Evolutionary conservation across 2,113 vertebrate genomes (phyloP), one percentile per base, ranked within the genome.

Genomic region (Castor canadensis): DNA sequence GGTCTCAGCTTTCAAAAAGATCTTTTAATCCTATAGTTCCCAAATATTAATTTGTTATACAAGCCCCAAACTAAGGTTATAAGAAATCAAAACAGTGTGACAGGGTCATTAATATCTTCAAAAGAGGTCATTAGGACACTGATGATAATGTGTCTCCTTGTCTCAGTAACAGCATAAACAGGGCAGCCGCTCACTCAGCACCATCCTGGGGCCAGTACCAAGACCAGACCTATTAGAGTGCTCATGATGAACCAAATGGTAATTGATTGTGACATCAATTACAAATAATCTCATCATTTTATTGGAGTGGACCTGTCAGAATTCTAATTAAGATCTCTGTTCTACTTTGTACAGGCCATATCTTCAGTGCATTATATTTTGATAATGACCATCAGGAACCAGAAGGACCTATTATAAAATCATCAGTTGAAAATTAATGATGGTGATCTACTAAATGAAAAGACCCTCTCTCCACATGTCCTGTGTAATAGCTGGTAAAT

Each of bases 251-350:
- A 98, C 98, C 98, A 98, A 98, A 98, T 98, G 98, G 98, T 99
- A 99, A 99, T 99, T 98, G 98, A 99, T 98, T 99, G 98, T 99
- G 99, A 99, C 99, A 99, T 98, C 99, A 99, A 99, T 99, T 99
- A 99, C 97, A 98, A 98, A 99, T 99, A 99, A 99, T 99, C 99
- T 99, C 99, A 99, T 99, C 99, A 99, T 99, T 99, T 99, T 99
- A 99, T 98, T 98, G 97, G 98, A 99, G 98, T 99, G 97, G 98
- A 98, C 98, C 99, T 99, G 99, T 99, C 99, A 99, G 98, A 99
- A 98, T 99, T 99, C 98, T 99, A 99, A 99, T 99, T 99, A 99
- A 99, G 98, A 98, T 98, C 98, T 98, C 98, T 98, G 98, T 99
- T 99, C 98, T 98, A 98, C 98, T 97, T 98, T 98, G 98, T 98